Evolutionary conservation across 2,113 vertebrate genomes (phyloP).

Genomic region (Ophiodon elongatus): DNA sequence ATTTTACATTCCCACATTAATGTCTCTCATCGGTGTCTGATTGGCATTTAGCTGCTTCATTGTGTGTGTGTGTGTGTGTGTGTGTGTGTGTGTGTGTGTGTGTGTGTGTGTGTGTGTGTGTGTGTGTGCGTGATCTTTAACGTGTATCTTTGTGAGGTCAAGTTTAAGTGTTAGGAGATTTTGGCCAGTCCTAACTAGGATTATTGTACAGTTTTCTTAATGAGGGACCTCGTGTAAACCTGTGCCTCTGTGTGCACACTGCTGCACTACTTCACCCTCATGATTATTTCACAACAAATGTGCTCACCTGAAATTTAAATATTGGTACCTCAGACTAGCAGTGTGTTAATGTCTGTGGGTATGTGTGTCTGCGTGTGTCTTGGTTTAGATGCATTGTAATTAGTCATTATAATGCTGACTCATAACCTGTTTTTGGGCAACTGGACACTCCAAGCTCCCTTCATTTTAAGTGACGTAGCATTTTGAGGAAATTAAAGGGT

Average conservation of each 20-base stretch:
- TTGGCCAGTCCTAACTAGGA: not conserved
- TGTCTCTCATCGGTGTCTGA: slow-evolving; percentile 56
- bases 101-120: slow-evolving; percentile 10
- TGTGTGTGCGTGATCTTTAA: not conserved
- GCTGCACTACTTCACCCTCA: not conserved
- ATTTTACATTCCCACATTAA: slow-evolving; percentile 43
- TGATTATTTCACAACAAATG: not conserved
- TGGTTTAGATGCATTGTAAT: slow-evolving; percentile 44
- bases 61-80: slow-evolving; percentile 5
- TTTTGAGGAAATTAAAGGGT: slow-evolving; percentile 50
- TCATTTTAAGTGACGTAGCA: slow-evolving; percentile 11
- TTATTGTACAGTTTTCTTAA: not conserved
- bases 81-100: slow-evolving; percentile 2
- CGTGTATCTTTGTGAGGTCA: slow-evolving; percentile 17
- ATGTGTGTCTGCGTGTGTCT: not conserved
- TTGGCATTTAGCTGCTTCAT: slow-evolving; percentile 52
- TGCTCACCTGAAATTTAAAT: not conserved
- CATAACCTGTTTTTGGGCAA: slow-evolving; percentile 28
- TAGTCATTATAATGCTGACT: slow-evolving; percentile 39
- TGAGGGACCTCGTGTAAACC: not conserved
- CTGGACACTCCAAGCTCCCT: slow-evolving; percentile 3
- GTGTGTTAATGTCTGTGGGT: not conserved
- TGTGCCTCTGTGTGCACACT: not conserved
- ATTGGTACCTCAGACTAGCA: not conserved
- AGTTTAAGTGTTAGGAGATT: not conserved